These are phyloP conservation scores for Corythucha ciliata DNA, from an alignment of 2,888 invertebrate species.

Conservation along the genomic window DNA sequence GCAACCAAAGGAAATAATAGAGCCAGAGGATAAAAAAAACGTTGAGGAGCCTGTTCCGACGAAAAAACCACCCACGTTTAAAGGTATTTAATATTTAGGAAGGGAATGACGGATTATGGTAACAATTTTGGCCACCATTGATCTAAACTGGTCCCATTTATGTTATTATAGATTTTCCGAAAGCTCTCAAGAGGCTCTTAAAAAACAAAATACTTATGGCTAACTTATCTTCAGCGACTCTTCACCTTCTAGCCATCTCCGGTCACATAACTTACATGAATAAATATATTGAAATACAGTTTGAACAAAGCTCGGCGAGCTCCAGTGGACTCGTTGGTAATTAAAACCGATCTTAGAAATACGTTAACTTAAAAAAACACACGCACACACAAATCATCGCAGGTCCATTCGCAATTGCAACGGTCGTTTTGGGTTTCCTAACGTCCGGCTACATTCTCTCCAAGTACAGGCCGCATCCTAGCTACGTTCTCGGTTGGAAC, in stretches of 20 bases:
- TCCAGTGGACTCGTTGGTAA: constrained; percentile 59
- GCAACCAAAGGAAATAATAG: no score
- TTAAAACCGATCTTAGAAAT: neutral
- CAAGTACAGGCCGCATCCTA: constrained; percentile 50
- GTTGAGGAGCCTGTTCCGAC: neutral
- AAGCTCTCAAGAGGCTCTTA: constrained; percentile 50
- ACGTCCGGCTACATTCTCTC: constrained; percentile 52
- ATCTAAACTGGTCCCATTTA: no score
- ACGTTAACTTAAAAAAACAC: neutral
- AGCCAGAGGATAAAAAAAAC: no score
- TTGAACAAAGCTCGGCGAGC: constrained; percentile 52
- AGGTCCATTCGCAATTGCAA: constrained; percentile 50
- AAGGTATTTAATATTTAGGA: constrained; percentile 36
- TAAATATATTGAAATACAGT: constrained; percentile 67
- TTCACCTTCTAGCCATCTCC: constrained; percentile 53
- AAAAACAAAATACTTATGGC: constrained; percentile 56
- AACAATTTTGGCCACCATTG: no score
- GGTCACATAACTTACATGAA: constrained; percentile 62
- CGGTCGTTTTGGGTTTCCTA: constrained; percentile 52
- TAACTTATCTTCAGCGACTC: constrained; percentile 56
- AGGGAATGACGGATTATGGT: no score
- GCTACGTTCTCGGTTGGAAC: constrained; percentile 53
- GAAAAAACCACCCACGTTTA: constrained; percentile 10
- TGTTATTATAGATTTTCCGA: constrained; percentile 50
- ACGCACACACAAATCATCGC: no score